These are phyloP conservation scores for Petrocephalus sullivani DNA, from an alignment of 2,797 vertebrate species.

Conservation along the genomic window DNA sequence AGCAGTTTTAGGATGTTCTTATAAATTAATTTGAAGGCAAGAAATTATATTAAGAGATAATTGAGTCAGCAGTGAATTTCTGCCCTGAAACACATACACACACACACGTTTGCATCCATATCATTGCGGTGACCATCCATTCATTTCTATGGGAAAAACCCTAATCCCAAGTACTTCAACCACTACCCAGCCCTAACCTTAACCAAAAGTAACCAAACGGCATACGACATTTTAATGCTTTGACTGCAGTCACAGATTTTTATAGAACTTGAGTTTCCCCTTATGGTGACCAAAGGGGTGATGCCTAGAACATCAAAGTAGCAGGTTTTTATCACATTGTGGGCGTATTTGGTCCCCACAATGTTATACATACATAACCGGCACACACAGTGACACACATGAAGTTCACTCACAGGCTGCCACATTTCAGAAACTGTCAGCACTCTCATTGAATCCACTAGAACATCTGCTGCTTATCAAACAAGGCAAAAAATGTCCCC, in stretches of 20 bases:
- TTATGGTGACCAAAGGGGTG: no score
- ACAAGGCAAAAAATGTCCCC: conserved; percentile 54
- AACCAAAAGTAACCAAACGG: not conserved
- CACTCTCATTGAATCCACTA: conserved; percentile 56
- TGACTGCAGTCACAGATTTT: not conserved
- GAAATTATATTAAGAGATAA: not conserved
- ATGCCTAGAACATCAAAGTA: not conserved
- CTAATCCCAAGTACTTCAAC: not conserved
- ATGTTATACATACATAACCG: not conserved
- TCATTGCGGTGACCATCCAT: not conserved
- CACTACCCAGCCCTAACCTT: not conserved
- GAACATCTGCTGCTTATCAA: conserved; percentile 81
- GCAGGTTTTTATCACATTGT: not conserved
- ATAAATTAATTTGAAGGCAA: not conserved
- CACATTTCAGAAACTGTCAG: conserved; percentile 67
- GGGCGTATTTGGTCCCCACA: not conserved
- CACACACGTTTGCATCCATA: not conserved
- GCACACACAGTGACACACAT: conserved; percentile 5
- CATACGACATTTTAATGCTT: not conserved
- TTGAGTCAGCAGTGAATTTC: not conserved
- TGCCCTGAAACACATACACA: not conserved
- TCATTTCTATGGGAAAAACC: not conserved
- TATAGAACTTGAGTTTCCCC: not conserved
- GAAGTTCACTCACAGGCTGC: conserved; percentile 55
- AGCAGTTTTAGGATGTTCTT: not conserved